phyloP scores from a whole-genome alignment of 2,113 vertebrate species.

The Cinclus mexicanus region DNA sequence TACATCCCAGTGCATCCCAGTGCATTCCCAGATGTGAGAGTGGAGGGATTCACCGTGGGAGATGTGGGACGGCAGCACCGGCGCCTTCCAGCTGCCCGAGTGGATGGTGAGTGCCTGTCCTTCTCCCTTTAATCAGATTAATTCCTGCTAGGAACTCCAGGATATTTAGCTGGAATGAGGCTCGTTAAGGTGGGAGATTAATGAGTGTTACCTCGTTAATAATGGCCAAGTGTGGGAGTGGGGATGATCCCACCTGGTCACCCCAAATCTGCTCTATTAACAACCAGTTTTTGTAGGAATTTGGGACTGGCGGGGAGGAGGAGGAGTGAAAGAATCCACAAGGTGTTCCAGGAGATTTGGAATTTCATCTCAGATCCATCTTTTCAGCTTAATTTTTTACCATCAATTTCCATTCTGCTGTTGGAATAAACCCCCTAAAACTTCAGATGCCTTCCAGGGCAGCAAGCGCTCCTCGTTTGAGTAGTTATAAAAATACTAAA shows the following conservation, averaged over 20 bases:
- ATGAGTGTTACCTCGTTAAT: fast-evolving
- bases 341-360: fast-evolving
- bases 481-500: not conserved
- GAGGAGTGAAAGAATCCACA: not conserved
- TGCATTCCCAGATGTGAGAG: not conserved
- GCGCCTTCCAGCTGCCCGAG: conserved; percentile 67
- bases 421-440: not conserved
- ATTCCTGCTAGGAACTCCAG: not conserved
- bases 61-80: conserved; percentile 57
- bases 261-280: fast-evolving
- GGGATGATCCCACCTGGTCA: not conserved
- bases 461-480: fast-evolving
- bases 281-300: not conserved
- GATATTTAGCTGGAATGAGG: not conserved
- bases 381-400: not conserved
- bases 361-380: not conserved
- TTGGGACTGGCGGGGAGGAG: not conserved
- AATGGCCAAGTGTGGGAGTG: fast-evolving
- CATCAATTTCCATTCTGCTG: fast-evolving
- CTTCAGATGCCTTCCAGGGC: not conserved
- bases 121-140: fast-evolving
- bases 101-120: conserved; percentile 76
- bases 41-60: conserved; percentile 35
- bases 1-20: not conserved
- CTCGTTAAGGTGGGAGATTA: not conserved